A percentile compares a stretch with the other conserved stretches of the same genome.
phyloP scores from a whole-genome alignment of 2,888 invertebrate genomes.

The Tyria jacobaeae region DNA sequence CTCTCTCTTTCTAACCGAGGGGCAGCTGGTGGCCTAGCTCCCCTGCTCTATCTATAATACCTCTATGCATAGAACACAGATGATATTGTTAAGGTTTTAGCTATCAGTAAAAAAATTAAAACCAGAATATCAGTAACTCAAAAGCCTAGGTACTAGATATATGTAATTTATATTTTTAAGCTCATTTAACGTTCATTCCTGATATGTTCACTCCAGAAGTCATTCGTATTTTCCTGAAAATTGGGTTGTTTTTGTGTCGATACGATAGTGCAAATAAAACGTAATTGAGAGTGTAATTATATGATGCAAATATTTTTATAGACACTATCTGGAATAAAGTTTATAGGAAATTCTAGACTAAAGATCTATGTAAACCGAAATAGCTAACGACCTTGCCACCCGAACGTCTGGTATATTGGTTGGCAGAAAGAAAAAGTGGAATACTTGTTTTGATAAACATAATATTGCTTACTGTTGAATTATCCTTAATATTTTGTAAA shows the following conservation, averaged over 20 bases:
- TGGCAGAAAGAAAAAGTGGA: constrained; percentile 64
- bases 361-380: constrained; percentile 44
- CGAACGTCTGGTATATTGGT: constrained; percentile 69
- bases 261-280: constrained; percentile 48
- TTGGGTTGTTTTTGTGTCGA: constrained; percentile 76
- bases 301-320: constrained; percentile 45
- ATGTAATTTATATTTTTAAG: neutral
- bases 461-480: constrained; percentile 29
- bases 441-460: constrained; percentile 50
- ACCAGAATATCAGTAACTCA: neutral
- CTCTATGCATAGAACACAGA: too few relatives aligned
- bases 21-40: too few relatives aligned
- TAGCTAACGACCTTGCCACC: constrained; percentile 72
- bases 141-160: neutral
- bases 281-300: constrained; percentile 48
- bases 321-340: constrained; percentile 32
- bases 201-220: constrained; percentile 39
- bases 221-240: constrained; percentile 68
- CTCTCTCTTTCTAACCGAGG: too few relatives aligned
- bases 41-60: too few relatives aligned
- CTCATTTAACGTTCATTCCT: constrained; percentile 20
- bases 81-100: too few relatives aligned
- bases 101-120: neutral
- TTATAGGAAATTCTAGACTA: constrained; percentile 44
- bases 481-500: constrained; percentile 23